Evolutionary conservation across 2,888 invertebrate genomes (phyloP), one percentile per base, ranked within the genome.

Genomic region (Stratiomys singularior): DNA sequence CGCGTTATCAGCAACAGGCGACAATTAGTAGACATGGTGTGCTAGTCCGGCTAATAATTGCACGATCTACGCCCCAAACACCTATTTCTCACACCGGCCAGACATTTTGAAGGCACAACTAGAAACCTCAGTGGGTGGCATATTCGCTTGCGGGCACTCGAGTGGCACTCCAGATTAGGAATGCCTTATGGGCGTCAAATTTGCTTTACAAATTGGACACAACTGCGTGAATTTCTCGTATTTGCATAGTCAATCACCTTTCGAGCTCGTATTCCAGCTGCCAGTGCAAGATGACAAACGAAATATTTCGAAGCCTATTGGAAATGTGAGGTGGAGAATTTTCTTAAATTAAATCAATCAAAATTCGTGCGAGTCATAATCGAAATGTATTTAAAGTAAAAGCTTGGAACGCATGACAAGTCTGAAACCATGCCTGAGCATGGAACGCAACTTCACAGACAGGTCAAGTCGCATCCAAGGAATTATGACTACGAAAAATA

Each of bases 21-120:
- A 28, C 72, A 72, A 72, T 72, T 72, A 72, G 56, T 37, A 56
- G 28, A 52, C 72, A 28, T 11, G 72, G 56, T 72, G 72, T 23
- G 72, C 56, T 72, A 56, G 56, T 56, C 56, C 18, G 28, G n/a
- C 52, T 52, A 71, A 71, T 52, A 28, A 52, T 52, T 23, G 27
- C n/a, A 71, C 52, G 27, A 27, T 71, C 71, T 11, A 5, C 27
- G n/a, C 28, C 3, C 28, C 13, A 71, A 52, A 67, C 25, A 27
- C 11, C 52, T 15, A 52, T 7, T 15, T 28, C 52, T 47, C 52
- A n/a, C 3, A 13, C 1, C 4, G 23, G 37, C 5, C n/a, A 27
- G 7, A 18, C 15, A 25, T 21, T 15, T 21, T 11, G 30, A 28
- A 7, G 56, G 44, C 21, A 44, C 23, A 4, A 56, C 11, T 5